Evolutionary conservation across 2,113 vertebrate species (phyloP), one percentile per base, ranked within the genome.

Genomic region (Galeopterus variegatus): DNA sequence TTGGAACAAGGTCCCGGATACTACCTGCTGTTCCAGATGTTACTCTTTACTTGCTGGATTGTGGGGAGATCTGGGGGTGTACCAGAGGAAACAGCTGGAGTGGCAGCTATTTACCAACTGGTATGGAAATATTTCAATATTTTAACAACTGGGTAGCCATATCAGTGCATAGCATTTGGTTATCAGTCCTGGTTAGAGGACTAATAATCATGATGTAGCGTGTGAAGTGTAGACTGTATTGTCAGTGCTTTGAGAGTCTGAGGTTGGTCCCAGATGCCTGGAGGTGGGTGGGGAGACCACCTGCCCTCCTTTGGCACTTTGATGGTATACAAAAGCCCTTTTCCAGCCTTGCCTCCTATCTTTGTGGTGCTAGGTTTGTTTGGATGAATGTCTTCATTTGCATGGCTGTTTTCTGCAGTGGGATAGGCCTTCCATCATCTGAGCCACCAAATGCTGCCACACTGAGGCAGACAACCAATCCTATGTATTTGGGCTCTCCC

Each of bases 391-490:
- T 76, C 33, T 82, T 88, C 31, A 89, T 95, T 81, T 88, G 73
- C 73, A 56, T 79, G 75, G 41, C 73, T 94, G 6, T 83, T 56
- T 95, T 94, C 56, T 54, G 36, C 45, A 70, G 72, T 88, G 67
- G 41, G 26, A 72, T 14, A 77, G 77, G 58, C 28, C 52, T 72
- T 76, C 31, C 26, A 94, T 95, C 67, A 80, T 76, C 36, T 77
- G 52, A 81, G 62, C 72, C 12, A 94, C 83, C 67, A 92, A 80
- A 81, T 85, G 50, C 62, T 95, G 65, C 72, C 33, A 58, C 52
- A 41, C 52, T 33, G 65, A 92, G 48, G 95, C 90, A 81, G 83
- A 92, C n/a, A 93, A 96, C 31, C n/a, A 95, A 73, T 84, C n/a
- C n/a, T 87, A 73, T 75, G 28, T 45, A 80, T 94, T 19, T 81